Conservation (phyloP, 2,797 vertebrate genomes). For the Chrosomus eos region DNA sequence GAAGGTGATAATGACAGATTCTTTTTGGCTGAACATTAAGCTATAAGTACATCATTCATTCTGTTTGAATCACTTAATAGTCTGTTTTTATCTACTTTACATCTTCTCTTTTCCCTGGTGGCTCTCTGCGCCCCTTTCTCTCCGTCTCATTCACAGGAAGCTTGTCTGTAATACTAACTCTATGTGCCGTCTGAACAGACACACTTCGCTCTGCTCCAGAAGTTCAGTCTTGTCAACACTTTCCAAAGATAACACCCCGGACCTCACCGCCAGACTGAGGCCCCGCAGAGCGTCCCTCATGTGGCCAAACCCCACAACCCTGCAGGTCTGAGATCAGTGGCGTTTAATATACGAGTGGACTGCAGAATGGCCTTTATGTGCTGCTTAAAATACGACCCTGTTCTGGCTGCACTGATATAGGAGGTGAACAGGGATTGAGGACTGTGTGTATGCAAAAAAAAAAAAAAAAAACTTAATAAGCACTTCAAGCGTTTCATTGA, state of each 20-base stretch:
- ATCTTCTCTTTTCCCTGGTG: conserved; percentile 31
- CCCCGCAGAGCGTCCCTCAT: conserved; percentile 74
- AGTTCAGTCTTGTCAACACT: conserved; percentile 85
- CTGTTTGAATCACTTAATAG: neutral
- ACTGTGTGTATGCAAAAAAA: conserved; percentile 23
- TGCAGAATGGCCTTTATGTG: conserved; percentile 6
- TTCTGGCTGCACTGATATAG: conserved; percentile 24
- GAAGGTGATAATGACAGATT: neutral
- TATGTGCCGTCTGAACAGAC: conserved; percentile 68
- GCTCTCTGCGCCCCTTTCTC: conserved; percentile 32
- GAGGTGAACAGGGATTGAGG: neutral
- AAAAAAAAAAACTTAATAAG: conserved; percentile 19
- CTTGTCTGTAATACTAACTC: conserved; percentile 57
- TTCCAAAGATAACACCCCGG: conserved; percentile 88
- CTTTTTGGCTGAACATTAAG: neutral
- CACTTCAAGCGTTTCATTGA: conserved; percentile 21
- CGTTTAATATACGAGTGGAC: conserved; percentile 1
- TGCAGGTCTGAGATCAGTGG: conserved; percentile 63
- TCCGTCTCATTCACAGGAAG: conserved; percentile 47
- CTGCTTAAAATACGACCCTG: conserved; percentile 12
- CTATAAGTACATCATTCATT: neutral
- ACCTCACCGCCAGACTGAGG: conserved; percentile 64
- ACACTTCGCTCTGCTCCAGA: conserved; percentile 77
- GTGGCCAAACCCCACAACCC: conserved; percentile 69
- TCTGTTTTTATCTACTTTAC: conserved; percentile 11